These are phyloP conservation scores for Acronicta leporina DNA, from an alignment of 2,888 invertebrate genomes.

Conservation along the genomic window DNA sequence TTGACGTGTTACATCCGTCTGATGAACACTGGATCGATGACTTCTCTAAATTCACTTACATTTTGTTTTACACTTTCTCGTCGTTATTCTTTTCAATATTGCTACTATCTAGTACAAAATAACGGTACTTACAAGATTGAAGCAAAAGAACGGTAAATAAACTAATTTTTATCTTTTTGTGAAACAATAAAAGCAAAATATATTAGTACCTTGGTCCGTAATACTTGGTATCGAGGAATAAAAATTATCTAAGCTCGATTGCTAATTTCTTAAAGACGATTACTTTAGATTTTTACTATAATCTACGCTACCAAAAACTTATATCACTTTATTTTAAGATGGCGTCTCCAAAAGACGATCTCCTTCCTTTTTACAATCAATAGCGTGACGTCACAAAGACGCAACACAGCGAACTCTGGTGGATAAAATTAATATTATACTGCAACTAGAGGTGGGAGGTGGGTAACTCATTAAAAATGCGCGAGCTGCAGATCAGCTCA, in stretches of 20 bases:
- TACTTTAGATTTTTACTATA: conserved; percentile 86
- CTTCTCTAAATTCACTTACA: conserved; percentile 63
- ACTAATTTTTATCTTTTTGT: conserved; percentile 74
- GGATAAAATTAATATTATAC: conserved; percentile 44
- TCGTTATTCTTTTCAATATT: conserved; percentile 50
- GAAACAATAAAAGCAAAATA: conserved; percentile 84
- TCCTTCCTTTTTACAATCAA: conserved; percentile 84
- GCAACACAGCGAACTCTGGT: conserved; percentile 76
- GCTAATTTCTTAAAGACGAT: conserved; percentile 80
- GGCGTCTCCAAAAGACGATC: conserved; percentile 88
- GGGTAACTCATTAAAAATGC: no score
- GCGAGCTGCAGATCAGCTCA: no score
- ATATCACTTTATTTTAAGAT: conserved; percentile 89
- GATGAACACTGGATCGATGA: conserved; percentile 83
- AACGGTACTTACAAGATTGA: conserved; percentile 80
- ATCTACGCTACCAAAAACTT: conserved; percentile 90
- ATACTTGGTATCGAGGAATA: conserved; percentile 90
- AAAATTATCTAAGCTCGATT: conserved; percentile 81
- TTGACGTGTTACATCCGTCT: conserved; percentile 89
- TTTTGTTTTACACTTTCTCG: conserved; percentile 55
- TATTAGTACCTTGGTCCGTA: conserved; percentile 93
- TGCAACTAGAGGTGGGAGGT: no score
- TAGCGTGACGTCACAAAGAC: conserved; percentile 88
- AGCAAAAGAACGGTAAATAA: conserved; percentile 84
- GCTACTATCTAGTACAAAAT: conserved; percentile 65